phyloP scores from a whole-genome alignment of 2,888 invertebrate genomes.

The Deroplatys truncata region DNA sequence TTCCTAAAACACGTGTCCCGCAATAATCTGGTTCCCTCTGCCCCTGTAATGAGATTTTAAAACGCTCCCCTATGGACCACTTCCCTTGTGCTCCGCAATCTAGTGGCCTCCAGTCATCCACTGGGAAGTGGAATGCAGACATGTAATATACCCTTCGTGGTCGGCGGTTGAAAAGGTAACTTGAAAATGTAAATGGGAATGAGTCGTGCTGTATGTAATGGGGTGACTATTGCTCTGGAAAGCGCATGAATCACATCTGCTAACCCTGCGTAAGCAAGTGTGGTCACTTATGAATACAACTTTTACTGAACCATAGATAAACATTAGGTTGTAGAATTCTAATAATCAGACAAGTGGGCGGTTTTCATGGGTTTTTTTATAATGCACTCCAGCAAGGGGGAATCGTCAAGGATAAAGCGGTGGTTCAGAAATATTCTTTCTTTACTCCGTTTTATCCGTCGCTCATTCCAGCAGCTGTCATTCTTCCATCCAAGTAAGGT shows the following conservation, averaged over 20 bases:
- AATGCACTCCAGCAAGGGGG: no score
- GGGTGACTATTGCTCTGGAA: not conserved
- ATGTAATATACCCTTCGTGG: not conserved
- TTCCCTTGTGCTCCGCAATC: slow-evolving; percentile 4
- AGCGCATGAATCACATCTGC: not conserved
- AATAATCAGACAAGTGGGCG: no score
- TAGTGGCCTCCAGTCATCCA: not conserved
- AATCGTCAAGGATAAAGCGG: no score
- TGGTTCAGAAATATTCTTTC: no score
- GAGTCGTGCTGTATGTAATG: not conserved
- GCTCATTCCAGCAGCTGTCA: no score
- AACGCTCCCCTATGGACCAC: slow-evolving; percentile 17
- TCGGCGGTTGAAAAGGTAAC: not conserved
- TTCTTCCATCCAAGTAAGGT: no score
- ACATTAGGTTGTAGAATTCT: no score
- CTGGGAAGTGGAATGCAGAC: not conserved
- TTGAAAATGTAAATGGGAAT: not conserved
- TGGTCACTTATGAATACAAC: not conserved
- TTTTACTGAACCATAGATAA: not conserved
- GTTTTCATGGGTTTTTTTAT: no score
- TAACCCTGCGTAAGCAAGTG: not conserved
- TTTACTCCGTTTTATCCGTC: no score
- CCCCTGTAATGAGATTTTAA: slow-evolving; percentile 25
- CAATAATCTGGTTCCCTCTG: slow-evolving; percentile 1
- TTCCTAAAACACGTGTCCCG: slow-evolving; percentile 3